Evolutionary conservation across 1,140 invertebrate genomes (phyloP).

Genomic region (Cheumatopsyche charites): DNA sequence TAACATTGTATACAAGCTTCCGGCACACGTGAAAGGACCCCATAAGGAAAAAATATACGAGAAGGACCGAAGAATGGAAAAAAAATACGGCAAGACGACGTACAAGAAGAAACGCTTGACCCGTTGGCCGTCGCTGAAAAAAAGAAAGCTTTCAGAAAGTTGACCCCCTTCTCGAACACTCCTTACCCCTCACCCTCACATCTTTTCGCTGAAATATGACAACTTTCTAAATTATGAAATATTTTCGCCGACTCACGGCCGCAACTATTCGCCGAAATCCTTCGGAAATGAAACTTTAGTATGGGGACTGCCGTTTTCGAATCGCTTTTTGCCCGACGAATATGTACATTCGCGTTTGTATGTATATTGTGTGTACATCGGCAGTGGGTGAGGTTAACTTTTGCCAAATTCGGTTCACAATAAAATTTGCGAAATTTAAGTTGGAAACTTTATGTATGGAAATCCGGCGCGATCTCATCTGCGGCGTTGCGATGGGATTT

Average conservation of each 20-base stretch:
- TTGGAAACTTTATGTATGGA: background rate
- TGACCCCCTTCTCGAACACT: background rate
- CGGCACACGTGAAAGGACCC: too few species aligned
- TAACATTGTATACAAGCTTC: too few species aligned
- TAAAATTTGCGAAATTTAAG: background rate
- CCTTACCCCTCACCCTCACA: too few species aligned
- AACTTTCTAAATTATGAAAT: conserved; percentile 32
- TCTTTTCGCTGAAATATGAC: background rate
- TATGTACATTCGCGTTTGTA: background rate
- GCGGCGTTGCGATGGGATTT: too few species aligned
- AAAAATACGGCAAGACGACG: too few species aligned
- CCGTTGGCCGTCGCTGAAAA: background rate
- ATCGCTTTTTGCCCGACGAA: background rate
- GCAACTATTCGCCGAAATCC: conserved; percentile 28
- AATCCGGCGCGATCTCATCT: background rate
- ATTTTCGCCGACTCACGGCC: conserved; percentile 14
- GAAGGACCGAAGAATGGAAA: too few species aligned
- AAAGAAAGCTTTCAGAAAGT: conserved; percentile 22
- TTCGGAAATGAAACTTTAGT: conserved; percentile 33
- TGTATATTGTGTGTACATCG: background rate
- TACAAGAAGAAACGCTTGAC: conserved; percentile 4
- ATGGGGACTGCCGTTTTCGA: background rate
- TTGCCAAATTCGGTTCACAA: background rate
- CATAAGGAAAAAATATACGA: conserved; percentile 4
- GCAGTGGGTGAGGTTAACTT: background rate